phyloP scores from a whole-genome alignment of 2,113 vertebrate species.

The Poeciliopsis prolifica region DNA sequence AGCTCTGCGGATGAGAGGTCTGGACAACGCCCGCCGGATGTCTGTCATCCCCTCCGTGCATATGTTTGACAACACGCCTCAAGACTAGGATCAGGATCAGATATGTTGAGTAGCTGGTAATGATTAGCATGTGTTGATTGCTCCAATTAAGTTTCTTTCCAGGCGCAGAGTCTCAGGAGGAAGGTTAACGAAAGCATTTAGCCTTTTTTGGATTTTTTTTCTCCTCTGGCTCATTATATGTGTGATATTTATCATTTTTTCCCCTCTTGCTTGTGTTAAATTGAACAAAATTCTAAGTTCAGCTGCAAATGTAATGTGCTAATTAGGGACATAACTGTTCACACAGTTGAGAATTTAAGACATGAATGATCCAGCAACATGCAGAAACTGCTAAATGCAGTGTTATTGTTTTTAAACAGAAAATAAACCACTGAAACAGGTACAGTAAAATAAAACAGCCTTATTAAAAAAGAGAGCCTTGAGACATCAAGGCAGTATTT shows the following conservation, averaged over 20 bases:
- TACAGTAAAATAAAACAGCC: background rate
- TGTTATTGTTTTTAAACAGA: too few species aligned
- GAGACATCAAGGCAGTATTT: background rate
- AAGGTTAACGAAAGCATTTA: slow-evolving; percentile 1
- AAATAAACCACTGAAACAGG: too few species aligned
- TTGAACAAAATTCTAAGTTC: background rate
- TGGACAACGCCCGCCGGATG: slow-evolving; percentile 42
- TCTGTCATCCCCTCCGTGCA: slow-evolving; percentile 14
- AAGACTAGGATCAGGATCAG: background rate
- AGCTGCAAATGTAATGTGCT: background rate
- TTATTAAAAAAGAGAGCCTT: background rate
- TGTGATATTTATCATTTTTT: background rate
- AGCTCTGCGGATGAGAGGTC: slow-evolving; percentile 29
- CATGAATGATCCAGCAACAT: background rate
- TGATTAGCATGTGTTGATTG: slow-evolving; percentile 25
- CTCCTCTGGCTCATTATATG: background rate
- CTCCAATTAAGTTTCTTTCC: slow-evolving; percentile 9
- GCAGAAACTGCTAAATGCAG: background rate
- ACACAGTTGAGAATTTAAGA: background rate
- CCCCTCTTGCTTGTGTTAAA: background rate
- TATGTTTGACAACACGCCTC: slow-evolving; percentile 41
- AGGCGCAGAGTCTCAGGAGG: background rate
- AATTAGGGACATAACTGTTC: background rate
- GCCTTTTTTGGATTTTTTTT: background rate
- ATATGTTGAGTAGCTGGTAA: background rate